Conservation (phyloP, 2,797 vertebrate genomes). For the Pseudochirops corinnae region DNA sequence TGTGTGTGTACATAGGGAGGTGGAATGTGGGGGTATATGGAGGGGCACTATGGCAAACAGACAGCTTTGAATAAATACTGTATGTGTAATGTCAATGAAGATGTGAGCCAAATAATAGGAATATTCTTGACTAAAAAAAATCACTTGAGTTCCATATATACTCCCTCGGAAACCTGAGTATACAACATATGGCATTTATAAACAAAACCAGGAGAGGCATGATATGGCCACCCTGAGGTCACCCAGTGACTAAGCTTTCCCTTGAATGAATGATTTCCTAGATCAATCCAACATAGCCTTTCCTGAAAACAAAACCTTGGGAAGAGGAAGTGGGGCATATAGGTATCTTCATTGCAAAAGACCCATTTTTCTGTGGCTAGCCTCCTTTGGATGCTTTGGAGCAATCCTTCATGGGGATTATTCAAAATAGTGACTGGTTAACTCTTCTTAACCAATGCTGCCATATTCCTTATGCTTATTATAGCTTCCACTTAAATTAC, state of each 20-base stretch:
- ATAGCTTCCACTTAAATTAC: slow-evolving; percentile 52
- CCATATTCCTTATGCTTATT: slow-evolving; percentile 18
- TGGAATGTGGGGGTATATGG: no score
- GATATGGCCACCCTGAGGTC: slow-evolving; percentile 51
- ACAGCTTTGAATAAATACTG: not conserved
- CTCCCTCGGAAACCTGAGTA: slow-evolving; percentile 52
- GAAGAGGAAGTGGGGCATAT: slow-evolving; percentile 16
- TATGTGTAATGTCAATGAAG: not conserved
- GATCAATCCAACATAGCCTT: not conserved
- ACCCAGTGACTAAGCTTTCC: slow-evolving; percentile 55
- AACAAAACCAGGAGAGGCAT: slow-evolving; percentile 47
- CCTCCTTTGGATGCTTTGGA: slow-evolving; percentile 21
- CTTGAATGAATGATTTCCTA: slow-evolving; percentile 22
- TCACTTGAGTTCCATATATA: slow-evolving; percentile 48
- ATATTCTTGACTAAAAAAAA: not conserved
- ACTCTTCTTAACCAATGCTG: not conserved
- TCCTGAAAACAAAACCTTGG: slow-evolving; percentile 24
- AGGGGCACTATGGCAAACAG: no score
- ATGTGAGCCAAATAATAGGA: slow-evolving; percentile 43
- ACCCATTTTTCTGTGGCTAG: not conserved
- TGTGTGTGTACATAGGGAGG: no score
- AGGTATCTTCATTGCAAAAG: not conserved
- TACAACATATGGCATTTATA: slow-evolving; percentile 37
- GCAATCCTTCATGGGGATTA: not conserved
- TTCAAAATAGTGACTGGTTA: slow-evolving; percentile 20